A percentile compares a stretch with the other conserved stretches of the same genome.
Conservation (phyloP, 1,140 invertebrate genomes). For the Zaprionus capensis region DNA sequence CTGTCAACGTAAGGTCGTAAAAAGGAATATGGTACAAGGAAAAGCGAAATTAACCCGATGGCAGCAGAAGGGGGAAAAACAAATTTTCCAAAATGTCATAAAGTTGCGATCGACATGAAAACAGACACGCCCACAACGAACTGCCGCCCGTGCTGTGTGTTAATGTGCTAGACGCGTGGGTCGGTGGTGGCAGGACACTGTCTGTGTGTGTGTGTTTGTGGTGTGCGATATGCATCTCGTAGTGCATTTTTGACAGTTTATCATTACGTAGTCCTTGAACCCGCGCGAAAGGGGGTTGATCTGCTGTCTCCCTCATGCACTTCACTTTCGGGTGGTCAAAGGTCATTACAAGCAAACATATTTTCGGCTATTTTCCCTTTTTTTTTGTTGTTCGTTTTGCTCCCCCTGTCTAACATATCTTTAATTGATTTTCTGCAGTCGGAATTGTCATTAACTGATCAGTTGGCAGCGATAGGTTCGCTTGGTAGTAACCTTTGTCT, state of each 20-base stretch:
- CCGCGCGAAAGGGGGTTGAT: conserved; percentile 17
- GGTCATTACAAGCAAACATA: conserved; percentile 58
- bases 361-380: conserved; percentile 43
- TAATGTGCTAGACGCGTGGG: conserved; percentile 76
- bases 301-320: conserved; percentile 7
- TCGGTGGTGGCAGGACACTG: conserved; percentile 7
- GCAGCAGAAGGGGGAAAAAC: conserved; percentile 24
- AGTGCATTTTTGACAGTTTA: conserved; percentile 69
- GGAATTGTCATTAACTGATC: conserved; percentile 55
- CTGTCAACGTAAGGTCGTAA: conserved; percentile 67
- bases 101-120: conserved; percentile 67
- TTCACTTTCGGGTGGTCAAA: conserved; percentile 20
- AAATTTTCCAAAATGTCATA: conserved; percentile 62
- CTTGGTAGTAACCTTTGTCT: background rate
- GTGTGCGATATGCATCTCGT: conserved; percentile 67
- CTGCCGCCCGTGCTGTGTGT: conserved; percentile 43
- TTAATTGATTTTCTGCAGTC: conserved; percentile 75
- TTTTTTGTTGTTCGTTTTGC: conserved; percentile 2
- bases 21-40: conserved; percentile 8
- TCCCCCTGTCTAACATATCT: conserved; percentile 33
- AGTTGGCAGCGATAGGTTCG: conserved; percentile 36
- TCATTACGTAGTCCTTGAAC: conserved; percentile 53
- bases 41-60: conserved; percentile 56
- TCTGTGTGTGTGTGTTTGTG: background rate
- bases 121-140: background rate